A percentile compares a stretch with the other conserved stretches of the same genome.
Evolutionary conservation across 2,113 vertebrate genomes (phyloP).

Genomic region (Oncorhynchus masou): DNA sequence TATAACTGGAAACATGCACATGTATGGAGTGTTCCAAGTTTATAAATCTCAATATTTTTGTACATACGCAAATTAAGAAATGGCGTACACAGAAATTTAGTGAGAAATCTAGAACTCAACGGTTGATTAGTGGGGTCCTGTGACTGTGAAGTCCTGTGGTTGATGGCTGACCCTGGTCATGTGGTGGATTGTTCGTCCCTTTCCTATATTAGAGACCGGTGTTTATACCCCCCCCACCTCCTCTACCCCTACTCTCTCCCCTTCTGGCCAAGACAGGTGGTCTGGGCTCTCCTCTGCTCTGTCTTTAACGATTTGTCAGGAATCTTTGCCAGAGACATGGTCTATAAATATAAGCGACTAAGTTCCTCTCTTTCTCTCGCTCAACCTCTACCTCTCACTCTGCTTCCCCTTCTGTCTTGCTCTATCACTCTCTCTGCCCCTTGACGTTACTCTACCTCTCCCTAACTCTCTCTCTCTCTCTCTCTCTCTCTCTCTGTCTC

Average conservation of each 20-base stretch:
- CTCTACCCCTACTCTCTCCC: slow-evolving; percentile 30
- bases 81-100: too few relatives aligned
- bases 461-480: neutral
- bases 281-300: slow-evolving; percentile 10
- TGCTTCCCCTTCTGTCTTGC: neutral
- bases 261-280: slow-evolving; percentile 38
- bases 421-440: neutral
- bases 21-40: too few relatives aligned
- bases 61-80: too few relatives aligned
- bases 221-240: slow-evolving; percentile 23
- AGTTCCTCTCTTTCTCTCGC: neutral
- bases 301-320: slow-evolving; percentile 58
- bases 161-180: slow-evolving; percentile 33
- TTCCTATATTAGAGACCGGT: slow-evolving; percentile 45
- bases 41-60: too few relatives aligned
- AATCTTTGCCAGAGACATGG: slow-evolving; percentile 45
- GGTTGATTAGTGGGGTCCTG: too few relatives aligned
- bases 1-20: too few relatives aligned
- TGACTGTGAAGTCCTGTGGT: neutral
- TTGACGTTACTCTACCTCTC: too few relatives aligned
- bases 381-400: slow-evolving; percentile 1
- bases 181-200: slow-evolving; percentile 34
- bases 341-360: slow-evolving; percentile 44
- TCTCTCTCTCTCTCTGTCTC: too few relatives aligned
- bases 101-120: too few relatives aligned